A percentile compares a stretch with the other conserved stretches of the same genome.
Conservation (phyloP, 2,113 vertebrate species). For the Rhipidura dahli region DNA sequence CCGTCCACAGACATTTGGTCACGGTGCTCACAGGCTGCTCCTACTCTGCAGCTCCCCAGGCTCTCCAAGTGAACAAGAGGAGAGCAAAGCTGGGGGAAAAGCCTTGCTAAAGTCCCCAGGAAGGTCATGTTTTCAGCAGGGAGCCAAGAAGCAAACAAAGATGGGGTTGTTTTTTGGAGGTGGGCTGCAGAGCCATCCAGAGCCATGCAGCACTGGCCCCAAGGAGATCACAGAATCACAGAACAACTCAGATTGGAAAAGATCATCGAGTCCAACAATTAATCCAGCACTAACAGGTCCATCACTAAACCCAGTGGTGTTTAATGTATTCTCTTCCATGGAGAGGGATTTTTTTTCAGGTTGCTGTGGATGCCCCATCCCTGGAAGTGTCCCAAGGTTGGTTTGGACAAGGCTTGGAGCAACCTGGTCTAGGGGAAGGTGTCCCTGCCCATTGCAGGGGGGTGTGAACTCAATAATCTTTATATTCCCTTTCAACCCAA, state of each 20-base stretch:
- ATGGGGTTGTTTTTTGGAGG: background rate
- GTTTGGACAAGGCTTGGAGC: background rate
- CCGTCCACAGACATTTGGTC: background rate
- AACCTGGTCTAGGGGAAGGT: background rate
- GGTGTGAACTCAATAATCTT: background rate
- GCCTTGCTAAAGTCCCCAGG: rapidly evolving
- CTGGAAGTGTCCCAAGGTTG: background rate
- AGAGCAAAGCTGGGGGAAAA: background rate
- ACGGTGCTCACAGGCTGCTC: background rate
- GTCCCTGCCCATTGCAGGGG: background rate
- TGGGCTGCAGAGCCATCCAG: background rate
- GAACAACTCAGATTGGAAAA: background rate
- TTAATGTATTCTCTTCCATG: background rate
- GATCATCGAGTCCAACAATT: background rate
- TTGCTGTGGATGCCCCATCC: background rate
- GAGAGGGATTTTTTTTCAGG: background rate
- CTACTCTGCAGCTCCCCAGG: background rate
- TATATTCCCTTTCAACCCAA: background rate
- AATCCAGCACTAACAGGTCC: background rate
- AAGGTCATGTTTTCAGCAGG: background rate
- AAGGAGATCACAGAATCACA: background rate
- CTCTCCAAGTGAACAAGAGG: background rate
- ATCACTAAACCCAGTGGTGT: background rate
- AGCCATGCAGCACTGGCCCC: background rate
- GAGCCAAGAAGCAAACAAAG: background rate